These are phyloP conservation scores for Fundulus diaphanus DNA, from an alignment of 2,797 vertebrate species.

Conservation along the genomic window DNA sequence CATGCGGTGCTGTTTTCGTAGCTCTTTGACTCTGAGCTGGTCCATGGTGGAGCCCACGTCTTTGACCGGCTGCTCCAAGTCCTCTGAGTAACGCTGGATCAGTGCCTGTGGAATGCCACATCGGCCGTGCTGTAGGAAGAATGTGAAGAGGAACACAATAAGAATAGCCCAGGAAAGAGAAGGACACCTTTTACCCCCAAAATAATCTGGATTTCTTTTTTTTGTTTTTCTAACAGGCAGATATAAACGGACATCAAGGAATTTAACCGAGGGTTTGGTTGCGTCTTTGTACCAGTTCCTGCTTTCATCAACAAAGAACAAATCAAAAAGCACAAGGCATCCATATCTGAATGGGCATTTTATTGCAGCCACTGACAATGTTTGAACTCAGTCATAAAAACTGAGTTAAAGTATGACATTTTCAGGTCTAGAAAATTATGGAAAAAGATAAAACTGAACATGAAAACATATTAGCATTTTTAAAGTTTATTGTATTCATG, in stretches of 20 bases:
- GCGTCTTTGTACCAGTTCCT: neutral
- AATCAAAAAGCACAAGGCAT: neutral
- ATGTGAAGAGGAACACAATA: neutral
- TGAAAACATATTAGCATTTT: neutral
- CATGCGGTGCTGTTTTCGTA: slow-evolving; percentile 97
- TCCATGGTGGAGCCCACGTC: slow-evolving; percentile 91
- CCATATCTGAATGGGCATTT: neutral
- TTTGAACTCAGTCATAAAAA: neutral
- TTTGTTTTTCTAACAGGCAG: neutral
- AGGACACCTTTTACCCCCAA: neutral
- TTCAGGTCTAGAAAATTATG: neutral
- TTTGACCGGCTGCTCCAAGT: slow-evolving; percentile 89
- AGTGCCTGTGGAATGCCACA: slow-evolving; percentile 93
- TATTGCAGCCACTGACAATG: neutral
- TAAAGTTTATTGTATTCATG: neutral
- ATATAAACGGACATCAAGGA: neutral
- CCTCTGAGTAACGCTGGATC: slow-evolving; percentile 93
- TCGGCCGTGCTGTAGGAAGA: slow-evolving; percentile 89
- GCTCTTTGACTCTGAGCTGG: slow-evolving; percentile 91
- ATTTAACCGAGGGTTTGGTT: neutral
- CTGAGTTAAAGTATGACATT: neutral
- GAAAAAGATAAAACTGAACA: neutral
- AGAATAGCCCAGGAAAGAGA: neutral
- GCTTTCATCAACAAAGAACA: neutral
- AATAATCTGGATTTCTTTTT: neutral